Evolutionary conservation across 2,113 vertebrate genomes (phyloP), one percentile per base, ranked within the genome.

Genomic region (Osmerus mordax): DNA sequence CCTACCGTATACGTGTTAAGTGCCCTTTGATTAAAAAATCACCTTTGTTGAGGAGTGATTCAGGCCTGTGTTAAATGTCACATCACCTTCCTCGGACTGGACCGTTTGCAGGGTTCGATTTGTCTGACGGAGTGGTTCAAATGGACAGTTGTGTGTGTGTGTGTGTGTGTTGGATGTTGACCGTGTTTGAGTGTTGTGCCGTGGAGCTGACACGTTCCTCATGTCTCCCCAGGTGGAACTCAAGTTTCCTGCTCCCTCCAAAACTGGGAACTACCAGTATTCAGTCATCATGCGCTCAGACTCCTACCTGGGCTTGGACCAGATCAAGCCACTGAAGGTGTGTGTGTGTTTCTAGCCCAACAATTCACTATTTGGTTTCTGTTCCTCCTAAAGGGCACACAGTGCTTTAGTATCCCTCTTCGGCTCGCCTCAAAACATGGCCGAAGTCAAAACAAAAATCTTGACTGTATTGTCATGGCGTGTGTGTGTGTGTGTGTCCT

Each of bases 191-290:
- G 47, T 15, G 15, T 15, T 6, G 3, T 14, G 36, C 11, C 4
- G 18, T 41, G 28, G 16, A 41, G n/a, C 55, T 21, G 64, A 29
- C 9, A 14, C 3, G 60, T 9, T 2, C 21, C 29, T 64, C 29
- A 0, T 9, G 59, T 70, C 19, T 79, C 18, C 65, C 36, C 77
- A 99, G 97, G 96, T 99, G 87, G 97, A 99, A 87, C 89, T 99
- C 81, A 99, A 99, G 88, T 99, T 99, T 89, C 96, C 97, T 74
- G 97, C 97, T 67, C 97, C 97, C 36, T 96, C 95, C 74, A 99
- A 98, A 89, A 96, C 95, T 16, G 97, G 97, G 72, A 99, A 99
- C 91, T 99, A 97, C 85, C 97, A 99, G 86, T 99, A 98, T 85
- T 97, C 95, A 4, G 94, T 99, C 83, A 96, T 97, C 88, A 92